Evolutionary conservation across 2,113 vertebrate genomes (phyloP), one percentile per base, ranked within the genome.

Genomic region (Ellobius talpinus): DNA sequence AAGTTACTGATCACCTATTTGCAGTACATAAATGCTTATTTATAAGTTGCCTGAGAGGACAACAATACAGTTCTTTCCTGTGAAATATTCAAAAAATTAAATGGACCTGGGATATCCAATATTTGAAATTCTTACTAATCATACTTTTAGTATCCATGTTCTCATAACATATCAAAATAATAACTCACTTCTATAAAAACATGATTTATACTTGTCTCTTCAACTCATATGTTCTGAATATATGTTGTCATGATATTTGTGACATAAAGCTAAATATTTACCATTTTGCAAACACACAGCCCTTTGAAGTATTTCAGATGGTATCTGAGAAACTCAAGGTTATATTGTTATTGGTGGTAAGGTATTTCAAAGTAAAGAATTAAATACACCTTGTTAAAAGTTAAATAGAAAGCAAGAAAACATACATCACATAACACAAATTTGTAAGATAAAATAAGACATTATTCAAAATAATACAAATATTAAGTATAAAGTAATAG

Each of bases 371-470:
- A 94, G 26, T 5, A 91, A 76, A 4, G 81, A 55, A 4, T 93
- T 88, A 93, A 94, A 89, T 16, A 19, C 76, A 87, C 91, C 81
- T 93, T 36, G 72, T 90, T 52, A 88, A 92, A 92, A 86, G 13
- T 73, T 89, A 94, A 96, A 61, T 82, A 77, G 90, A 90, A 95
- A 87, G 29, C 9, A 76, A 77, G 90, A 90, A 96, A 84, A 42
- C 7, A 77, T 33, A 12, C 0, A 47, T 79, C 61, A 89, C 31
- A 50, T 89, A 95, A 79, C 24, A 93, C 47, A 87, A 36, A 77
- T 87, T 91, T 39, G 87, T 58, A 88, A 16, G 31, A 42, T 55
- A 91, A 93, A 93, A 81, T 90, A 90, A 91, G 77, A 0, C 1
- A 82, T 70, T 96, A 77, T 85, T 31, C 16, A 58, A 88, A 79